These are phyloP conservation scores for Caenorhabditis sp. DNA, from an alignment of 2,888 invertebrate genomes.

Conservation along the genomic window DNA sequence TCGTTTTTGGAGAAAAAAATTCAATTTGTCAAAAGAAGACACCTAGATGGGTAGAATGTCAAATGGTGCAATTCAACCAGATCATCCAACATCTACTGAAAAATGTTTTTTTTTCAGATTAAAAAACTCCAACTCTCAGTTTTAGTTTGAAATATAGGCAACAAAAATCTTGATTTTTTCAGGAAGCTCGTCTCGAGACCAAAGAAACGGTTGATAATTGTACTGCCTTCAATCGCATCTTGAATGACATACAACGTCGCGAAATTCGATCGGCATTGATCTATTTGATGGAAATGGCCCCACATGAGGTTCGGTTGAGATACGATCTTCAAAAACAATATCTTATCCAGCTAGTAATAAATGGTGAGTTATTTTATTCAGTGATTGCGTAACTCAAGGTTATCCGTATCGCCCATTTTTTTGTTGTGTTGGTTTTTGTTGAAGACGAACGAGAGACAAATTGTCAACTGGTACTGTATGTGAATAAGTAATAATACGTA, in stretches of 20 bases:
- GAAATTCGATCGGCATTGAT: slow-evolving; percentile 30
- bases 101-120: no score
- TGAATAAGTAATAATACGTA: background rate
- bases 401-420: background rate
- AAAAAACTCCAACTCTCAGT: no score
- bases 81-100: no score
- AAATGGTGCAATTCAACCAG: no score
- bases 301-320: slow-evolving; percentile 22
- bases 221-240: slow-evolving; percentile 10
- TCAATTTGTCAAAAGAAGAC: no score
- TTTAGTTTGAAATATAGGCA: no score
- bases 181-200: slow-evolving; percentile 6
- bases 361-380: slow-evolving; percentile 19
- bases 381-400: background rate
- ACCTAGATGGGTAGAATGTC: no score
- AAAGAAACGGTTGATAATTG: background rate
- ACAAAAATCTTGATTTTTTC: background rate
- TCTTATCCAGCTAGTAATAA: slow-evolving; percentile 24
- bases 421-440: no score
- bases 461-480: background rate
- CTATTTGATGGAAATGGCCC: slow-evolving; percentile 18
- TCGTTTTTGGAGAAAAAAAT: no score
- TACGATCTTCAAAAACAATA: slow-evolving; percentile 32
- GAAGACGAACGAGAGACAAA: background rate
- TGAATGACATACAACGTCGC: slow-evolving; percentile 25